phyloP scores from a whole-genome alignment of 2,888 invertebrate genomes.

The Pollenia angustigena region DNA sequence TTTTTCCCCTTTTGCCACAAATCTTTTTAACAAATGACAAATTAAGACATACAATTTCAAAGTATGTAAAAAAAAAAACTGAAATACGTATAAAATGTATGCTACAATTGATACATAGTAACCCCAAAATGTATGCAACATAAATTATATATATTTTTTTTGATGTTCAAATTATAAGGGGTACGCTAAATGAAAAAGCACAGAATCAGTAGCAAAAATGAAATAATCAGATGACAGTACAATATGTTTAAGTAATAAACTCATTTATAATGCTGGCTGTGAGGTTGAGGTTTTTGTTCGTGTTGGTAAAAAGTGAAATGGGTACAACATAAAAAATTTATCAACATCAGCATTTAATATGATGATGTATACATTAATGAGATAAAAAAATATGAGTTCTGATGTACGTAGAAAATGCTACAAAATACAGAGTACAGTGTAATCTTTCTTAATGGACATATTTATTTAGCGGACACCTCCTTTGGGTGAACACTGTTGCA shows the following conservation, averaged over 20 bases:
- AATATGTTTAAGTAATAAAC: constrained; percentile 69
- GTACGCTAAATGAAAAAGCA: not conserved
- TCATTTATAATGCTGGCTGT: constrained; percentile 61
- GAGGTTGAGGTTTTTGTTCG: not conserved
- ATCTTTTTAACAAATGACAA: constrained; percentile 63
- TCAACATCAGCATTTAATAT: constrained; percentile 15
- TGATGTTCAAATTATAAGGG: not conserved
- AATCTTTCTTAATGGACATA: too few species aligned
- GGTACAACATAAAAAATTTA: not conserved
- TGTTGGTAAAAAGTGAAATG: not conserved
- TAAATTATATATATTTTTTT: constrained; percentile 22
- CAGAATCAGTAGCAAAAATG: not conserved
- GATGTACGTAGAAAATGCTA: too few species aligned
- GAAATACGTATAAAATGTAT: constrained; percentile 18
- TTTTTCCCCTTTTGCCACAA: not conserved
- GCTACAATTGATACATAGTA: not conserved
- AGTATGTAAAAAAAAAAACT: constrained; percentile 41
- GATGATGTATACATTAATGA: constrained; percentile 1
- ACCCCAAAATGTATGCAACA: constrained; percentile 47
- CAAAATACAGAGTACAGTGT: too few species aligned
- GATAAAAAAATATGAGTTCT: not conserved
- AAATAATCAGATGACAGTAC: constrained; percentile 59
- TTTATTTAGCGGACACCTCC: too few species aligned
- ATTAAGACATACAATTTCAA: constrained; percentile 56
- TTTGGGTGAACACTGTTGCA: too few species aligned